These are phyloP conservation scores for Smutsia gigantea DNA, from an alignment of 2,797 vertebrate genomes.

Conservation along the genomic window DNA sequence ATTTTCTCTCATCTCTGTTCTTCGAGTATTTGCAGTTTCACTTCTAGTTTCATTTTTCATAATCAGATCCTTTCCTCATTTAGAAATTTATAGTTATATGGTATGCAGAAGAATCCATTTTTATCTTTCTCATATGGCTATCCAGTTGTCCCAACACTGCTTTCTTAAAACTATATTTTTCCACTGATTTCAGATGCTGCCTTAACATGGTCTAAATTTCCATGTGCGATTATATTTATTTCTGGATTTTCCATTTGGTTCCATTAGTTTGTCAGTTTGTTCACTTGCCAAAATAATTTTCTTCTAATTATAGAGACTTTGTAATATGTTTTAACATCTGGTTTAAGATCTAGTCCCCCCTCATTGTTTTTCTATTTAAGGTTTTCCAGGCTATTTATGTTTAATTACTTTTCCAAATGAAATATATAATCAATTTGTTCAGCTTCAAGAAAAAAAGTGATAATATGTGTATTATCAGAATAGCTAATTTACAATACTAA, in stretches of 20 bases:
- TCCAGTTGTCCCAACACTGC: not conserved
- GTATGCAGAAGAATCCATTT: not conserved
- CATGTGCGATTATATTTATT: conserved; percentile 50
- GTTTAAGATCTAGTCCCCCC: conserved; percentile 13
- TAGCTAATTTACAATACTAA: not conserved
- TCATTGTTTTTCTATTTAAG: conserved; percentile 51
- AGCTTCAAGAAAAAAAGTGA: conserved; percentile 15
- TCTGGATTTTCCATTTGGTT: conserved; percentile 59
- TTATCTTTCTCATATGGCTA: conserved; percentile 5
- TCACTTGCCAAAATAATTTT: conserved; percentile 56
- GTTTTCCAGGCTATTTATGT: conserved; percentile 50
- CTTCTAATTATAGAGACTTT: conserved; percentile 67
- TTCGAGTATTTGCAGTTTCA: not conserved
- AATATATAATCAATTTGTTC: conserved; percentile 57
- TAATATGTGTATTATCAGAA: not conserved
- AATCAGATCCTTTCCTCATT: not conserved
- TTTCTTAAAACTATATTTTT: not conserved
- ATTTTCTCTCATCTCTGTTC: not conserved
- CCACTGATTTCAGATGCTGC: conserved; percentile 31
- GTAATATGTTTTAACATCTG: conserved; percentile 68
- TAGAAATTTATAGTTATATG: not conserved
- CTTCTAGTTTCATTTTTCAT: conserved; percentile 15
- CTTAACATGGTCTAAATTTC: conserved; percentile 25
- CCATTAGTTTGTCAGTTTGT: conserved; percentile 47
- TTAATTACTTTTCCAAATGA: conserved; percentile 57